Evolutionary conservation across 2,797 vertebrate genomes (phyloP).

Genomic region (Miichthys miiuy): DNA sequence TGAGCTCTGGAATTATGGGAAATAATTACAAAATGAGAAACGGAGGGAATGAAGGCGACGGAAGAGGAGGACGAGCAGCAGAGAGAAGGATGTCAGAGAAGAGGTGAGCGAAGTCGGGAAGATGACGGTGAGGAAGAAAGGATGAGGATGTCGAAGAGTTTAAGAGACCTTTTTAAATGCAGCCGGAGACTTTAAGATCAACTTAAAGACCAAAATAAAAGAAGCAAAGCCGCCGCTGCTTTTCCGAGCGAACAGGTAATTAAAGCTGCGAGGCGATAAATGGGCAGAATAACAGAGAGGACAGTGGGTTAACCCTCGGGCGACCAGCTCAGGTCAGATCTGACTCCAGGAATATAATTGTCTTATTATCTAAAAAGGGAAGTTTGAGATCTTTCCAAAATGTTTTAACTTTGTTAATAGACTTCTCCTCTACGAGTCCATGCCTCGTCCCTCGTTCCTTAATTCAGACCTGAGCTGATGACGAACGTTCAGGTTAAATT

Average conservation of each 20-base stretch:
- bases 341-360: constrained; percentile 29
- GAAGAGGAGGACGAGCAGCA: not conserved
- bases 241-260: constrained; percentile 37
- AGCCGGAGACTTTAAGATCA: constrained; percentile 45
- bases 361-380: constrained; percentile 43
- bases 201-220: constrained; percentile 55
- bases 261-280: constrained; percentile 59
- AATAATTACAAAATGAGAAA: constrained; percentile 20
- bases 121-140: not conserved
- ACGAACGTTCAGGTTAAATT: not conserved
- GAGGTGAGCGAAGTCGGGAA: not conserved
- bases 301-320: constrained; percentile 30
- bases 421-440: not conserved
- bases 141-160: constrained; percentile 7
- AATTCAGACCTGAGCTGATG: not conserved
- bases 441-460: not conserved
- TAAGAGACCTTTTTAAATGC: constrained; percentile 34
- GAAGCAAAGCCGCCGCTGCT: not conserved
- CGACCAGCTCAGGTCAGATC: constrained; percentile 42
- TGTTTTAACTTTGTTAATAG: not conserved
- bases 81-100: not conserved
- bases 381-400: constrained; percentile 24
- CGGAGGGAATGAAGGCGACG: not conserved
- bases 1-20: constrained; percentile 34
- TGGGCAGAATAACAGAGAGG: constrained; percentile 45